Evolutionary conservation across 1,140 invertebrate species (phyloP).

Genomic region (Parasteatoda tepidariorum): DNA sequence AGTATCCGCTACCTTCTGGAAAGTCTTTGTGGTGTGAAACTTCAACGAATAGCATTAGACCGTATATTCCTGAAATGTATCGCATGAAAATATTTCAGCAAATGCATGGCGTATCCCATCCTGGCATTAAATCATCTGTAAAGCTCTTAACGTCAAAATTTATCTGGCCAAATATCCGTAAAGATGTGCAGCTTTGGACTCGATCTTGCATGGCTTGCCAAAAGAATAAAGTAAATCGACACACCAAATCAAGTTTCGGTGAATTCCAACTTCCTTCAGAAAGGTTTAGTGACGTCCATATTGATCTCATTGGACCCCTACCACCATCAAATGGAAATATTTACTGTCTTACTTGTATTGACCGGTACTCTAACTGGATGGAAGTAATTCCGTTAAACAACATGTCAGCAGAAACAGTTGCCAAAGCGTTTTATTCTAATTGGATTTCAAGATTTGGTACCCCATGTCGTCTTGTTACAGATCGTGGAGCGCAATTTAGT

Average conservation of each 20-base stretch:
- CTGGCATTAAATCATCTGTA: not conserved
- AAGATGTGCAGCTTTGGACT: not conserved
- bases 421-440: too few species aligned
- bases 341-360: conserved; percentile 69
- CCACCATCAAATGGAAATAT: conserved; percentile 64
- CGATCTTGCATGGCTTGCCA: conserved; percentile 16
- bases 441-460: too few species aligned
- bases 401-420: conserved; percentile 67
- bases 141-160: not conserved
- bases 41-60: conserved; percentile 38
- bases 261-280: conserved; percentile 51
- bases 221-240: not conserved
- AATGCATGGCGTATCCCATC: not conserved
- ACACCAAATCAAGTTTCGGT: conserved; percentile 52
- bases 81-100: not conserved
- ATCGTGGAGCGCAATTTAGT: too few species aligned
- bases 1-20: conserved; percentile 67
- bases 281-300: conserved; percentile 67
- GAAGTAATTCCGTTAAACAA: conserved; percentile 67
- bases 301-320: conserved; percentile 71
- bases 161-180: conserved; percentile 1
- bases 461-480: too few species aligned
- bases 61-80: not conserved
- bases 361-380: conserved; percentile 69
- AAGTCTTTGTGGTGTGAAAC: conserved; percentile 27